phyloP scores from a whole-genome alignment of 2,797 vertebrate genomes.

The Falco naumanni region DNA sequence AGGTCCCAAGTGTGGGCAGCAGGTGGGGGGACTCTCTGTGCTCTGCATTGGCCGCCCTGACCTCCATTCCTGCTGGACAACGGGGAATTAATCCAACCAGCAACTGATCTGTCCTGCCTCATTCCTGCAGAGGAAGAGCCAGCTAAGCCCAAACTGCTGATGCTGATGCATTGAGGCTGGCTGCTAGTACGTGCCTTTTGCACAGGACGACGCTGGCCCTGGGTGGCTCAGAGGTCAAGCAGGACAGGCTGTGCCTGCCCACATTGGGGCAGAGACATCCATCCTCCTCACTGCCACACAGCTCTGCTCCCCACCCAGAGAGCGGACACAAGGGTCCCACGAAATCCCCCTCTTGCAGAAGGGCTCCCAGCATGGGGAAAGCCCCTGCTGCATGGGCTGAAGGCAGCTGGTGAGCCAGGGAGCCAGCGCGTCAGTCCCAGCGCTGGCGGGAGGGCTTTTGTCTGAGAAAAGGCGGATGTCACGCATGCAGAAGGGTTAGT shows the following conservation, averaged over 20 bases:
- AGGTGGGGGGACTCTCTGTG: not conserved
- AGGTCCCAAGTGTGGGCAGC: not conserved
- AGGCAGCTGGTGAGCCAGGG: not conserved
- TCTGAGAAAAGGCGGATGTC: not conserved
- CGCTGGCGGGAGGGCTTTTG: not conserved
- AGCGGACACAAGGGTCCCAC: rapidly evolving
- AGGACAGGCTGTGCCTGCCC: not conserved
- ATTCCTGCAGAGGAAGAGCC: not conserved
- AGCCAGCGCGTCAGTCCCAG: not conserved
- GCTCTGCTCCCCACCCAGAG: not conserved
- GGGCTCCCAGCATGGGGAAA: not conserved
- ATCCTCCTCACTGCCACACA: rapidly evolving
- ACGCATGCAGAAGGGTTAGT: slow-evolving; percentile 35
- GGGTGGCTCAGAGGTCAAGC: not conserved
- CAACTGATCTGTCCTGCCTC: not conserved
- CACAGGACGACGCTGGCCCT: not conserved
- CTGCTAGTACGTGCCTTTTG: rapidly evolving
- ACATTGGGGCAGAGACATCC: not conserved
- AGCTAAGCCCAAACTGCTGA: not conserved
- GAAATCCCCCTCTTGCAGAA: not conserved
- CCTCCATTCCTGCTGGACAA: not conserved
- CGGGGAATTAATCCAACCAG: rapidly evolving
- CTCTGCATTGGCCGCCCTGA: not conserved
- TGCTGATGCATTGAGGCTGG: rapidly evolving
- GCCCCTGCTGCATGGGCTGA: rapidly evolving